A percentile compares a stretch with the other conserved stretches of the same genome.
These are phyloP conservation scores for Gobio occitaniae DNA, from an alignment of 2,797 vertebrate genomes.

Conservation along the genomic window DNA sequence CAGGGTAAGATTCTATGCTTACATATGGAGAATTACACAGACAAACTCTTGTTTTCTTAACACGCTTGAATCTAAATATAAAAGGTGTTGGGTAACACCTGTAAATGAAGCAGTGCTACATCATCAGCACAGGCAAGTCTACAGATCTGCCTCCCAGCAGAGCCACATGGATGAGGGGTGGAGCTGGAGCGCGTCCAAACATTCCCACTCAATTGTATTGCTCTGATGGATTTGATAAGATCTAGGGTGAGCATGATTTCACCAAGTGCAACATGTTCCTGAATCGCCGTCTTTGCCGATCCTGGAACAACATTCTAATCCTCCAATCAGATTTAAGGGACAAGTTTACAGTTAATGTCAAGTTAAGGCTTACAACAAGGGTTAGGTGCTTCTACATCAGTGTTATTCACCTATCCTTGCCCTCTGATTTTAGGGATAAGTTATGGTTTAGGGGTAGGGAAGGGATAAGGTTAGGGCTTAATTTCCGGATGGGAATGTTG, in stretches of 20 bases:
- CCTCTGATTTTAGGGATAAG: too few relatives aligned
- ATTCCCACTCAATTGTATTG: slow-evolving; percentile 6
- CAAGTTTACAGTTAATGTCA: background rate
- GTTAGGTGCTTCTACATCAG: too few relatives aligned
- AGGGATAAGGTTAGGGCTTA: too few relatives aligned
- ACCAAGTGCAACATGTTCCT: background rate
- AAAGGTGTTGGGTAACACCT: background rate
- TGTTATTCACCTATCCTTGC: too few relatives aligned
- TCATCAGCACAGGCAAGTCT: background rate
- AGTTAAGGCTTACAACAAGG: too few relatives aligned
- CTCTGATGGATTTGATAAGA: background rate
- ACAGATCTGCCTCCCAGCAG: slow-evolving; percentile 5
- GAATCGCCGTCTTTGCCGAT: too few relatives aligned
- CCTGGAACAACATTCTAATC: background rate
- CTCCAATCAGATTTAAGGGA: background rate
- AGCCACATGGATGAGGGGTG: background rate
- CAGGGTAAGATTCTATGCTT: slow-evolving; percentile 7
- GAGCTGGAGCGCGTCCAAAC: slow-evolving; percentile 2
- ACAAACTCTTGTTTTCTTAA: background rate
- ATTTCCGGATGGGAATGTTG: too few relatives aligned
- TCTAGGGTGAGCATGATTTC: background rate
- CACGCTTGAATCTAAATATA: background rate
- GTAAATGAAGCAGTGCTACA: background rate
- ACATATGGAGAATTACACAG: background rate
- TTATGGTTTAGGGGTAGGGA: too few relatives aligned